These are phyloP conservation scores for Drosophila barbarae DNA, from an alignment of 2,888 invertebrate species.

Conservation along the genomic window DNA sequence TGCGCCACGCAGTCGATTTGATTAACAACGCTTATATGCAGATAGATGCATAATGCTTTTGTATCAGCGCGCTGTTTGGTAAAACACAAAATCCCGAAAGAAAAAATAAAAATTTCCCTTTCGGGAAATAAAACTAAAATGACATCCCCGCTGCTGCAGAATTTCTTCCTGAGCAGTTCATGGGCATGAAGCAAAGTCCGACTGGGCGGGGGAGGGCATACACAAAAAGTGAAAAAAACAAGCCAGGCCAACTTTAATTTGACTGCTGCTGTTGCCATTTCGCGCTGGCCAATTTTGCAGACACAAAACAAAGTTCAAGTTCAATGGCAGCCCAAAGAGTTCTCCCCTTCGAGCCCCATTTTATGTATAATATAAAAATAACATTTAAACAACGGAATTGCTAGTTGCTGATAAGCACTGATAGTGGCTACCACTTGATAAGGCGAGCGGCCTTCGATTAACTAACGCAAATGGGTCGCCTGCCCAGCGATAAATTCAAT, in stretches of 20 bases:
- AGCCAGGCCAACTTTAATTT: constrained; percentile 62
- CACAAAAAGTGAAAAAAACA: neutral
- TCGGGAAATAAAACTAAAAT: no score
- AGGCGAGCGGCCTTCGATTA: constrained; percentile 27
- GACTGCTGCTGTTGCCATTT: constrained; percentile 54
- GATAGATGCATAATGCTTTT: no score
- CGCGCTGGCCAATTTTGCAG: constrained; percentile 56
- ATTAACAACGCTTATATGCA: no score
- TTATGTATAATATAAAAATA: neutral
- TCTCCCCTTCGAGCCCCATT: neutral
- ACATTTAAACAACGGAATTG: constrained; percentile 8
- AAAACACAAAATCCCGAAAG: no score
- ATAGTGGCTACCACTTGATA: constrained; percentile 22
- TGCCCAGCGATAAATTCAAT: constrained; percentile 23
- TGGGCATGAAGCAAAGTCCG: no score
- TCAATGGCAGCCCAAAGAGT: constrained; percentile 64
- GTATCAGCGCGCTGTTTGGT: no score
- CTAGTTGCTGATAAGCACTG: constrained; percentile 16
- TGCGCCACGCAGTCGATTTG: no score
- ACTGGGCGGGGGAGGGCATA: neutral
- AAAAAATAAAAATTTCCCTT: no score
- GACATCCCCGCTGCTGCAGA: no score
- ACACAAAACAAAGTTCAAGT: constrained; percentile 67
- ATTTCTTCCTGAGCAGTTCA: no score
- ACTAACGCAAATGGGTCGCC: constrained; percentile 30